Evolutionary conservation across 2,888 invertebrate genomes (phyloP).

Genomic region (Liodrosophila aerea): DNA sequence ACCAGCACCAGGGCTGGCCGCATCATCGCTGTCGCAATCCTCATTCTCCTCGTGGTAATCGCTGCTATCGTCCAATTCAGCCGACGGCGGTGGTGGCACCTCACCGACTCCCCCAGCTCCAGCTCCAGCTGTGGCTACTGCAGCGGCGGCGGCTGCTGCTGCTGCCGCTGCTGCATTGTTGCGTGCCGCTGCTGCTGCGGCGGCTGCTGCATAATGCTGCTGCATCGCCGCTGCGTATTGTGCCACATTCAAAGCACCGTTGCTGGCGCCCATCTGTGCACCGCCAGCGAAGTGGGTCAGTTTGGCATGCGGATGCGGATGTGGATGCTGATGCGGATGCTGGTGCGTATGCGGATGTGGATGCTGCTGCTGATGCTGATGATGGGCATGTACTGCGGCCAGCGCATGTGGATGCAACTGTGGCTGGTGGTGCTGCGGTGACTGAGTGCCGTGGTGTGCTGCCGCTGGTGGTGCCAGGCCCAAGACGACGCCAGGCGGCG

Average conservation of each 20-base stretch:
- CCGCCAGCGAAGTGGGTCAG: constrained; percentile 64
- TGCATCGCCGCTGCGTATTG: constrained; percentile 80
- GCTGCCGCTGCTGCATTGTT: constrained; percentile 70
- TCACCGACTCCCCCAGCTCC: constrained; percentile 30
- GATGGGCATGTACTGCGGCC: constrained; percentile 39
- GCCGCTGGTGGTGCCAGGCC: constrained; percentile 43
- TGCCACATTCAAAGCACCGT: constrained; percentile 70
- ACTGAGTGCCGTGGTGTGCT: constrained; percentile 31
- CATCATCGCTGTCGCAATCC: constrained; percentile 80
- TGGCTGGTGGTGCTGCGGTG: constrained; percentile 34
- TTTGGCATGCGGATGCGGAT: constrained; percentile 64
- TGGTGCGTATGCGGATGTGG: constrained; percentile 31
- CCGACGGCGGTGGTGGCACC: constrained; percentile 63
- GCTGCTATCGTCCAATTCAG: constrained; percentile 79
- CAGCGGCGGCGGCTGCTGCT: constrained; percentile 55
- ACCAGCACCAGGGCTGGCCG: constrained; percentile 66
- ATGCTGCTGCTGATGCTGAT: constrained; percentile 44
- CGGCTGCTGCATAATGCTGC: constrained; percentile 79
- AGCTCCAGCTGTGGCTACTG: constrained; percentile 22
- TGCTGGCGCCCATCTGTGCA: constrained; percentile 74
- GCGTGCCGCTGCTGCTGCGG: constrained; percentile 74
- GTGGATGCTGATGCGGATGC: constrained; percentile 45
- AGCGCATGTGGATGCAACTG: constrained; percentile 40
- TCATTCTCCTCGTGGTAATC: constrained; percentile 80
- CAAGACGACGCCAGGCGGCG: constrained; percentile 16